These are phyloP conservation scores for Atherinomorus stipes DNA, from an alignment of 2,113 vertebrate genomes.

Conservation along the genomic window DNA sequence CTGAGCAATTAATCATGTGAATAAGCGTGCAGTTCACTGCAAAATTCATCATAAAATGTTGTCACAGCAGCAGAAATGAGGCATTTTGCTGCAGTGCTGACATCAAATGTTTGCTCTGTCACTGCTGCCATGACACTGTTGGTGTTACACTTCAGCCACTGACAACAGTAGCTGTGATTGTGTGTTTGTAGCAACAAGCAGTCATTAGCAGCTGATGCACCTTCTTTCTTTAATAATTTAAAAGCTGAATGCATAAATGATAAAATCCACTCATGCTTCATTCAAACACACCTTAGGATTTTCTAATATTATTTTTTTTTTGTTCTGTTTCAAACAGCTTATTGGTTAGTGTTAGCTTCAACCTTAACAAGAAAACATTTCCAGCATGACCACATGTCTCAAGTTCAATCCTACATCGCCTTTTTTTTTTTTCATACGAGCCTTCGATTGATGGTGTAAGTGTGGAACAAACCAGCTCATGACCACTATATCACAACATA, in stretches of 20 bases:
- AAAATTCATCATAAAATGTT: background rate
- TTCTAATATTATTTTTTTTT: background rate
- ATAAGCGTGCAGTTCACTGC: background rate
- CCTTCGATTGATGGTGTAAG: background rate
- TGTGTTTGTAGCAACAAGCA: constrained; percentile 26
- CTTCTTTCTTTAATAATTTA: background rate
- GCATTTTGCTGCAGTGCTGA: background rate
- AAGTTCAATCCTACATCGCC: background rate
- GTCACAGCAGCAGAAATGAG: background rate
- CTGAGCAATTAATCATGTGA: background rate
- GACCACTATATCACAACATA: background rate
- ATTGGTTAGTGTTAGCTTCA: background rate
- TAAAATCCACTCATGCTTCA: background rate
- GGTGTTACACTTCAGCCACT: constrained; percentile 16
- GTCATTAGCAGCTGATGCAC: background rate
- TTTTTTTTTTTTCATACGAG: background rate
- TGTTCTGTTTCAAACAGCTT: background rate
- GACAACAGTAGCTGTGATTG: constrained; percentile 33
- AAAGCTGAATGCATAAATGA: background rate
- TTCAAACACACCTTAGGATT: background rate
- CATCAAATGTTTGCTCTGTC: constrained; percentile 5
- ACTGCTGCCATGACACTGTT: background rate
- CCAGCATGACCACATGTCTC: background rate
- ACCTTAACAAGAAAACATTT: background rate
- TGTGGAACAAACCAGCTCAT: background rate